Conservation (phyloP, 2,797 vertebrate genomes). For the Agapornis canus region DNA sequence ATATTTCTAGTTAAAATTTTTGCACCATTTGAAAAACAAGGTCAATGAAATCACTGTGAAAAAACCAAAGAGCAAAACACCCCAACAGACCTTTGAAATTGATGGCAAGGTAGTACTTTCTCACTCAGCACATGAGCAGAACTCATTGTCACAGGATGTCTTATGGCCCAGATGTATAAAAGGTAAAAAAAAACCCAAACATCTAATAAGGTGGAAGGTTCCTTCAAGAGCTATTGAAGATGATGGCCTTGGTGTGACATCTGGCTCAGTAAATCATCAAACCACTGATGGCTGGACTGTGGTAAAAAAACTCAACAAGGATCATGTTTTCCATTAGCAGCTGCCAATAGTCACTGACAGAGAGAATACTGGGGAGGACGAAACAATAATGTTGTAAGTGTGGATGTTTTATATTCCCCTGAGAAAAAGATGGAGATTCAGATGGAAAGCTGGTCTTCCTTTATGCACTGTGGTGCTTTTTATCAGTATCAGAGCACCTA, state of each 20-base stretch:
- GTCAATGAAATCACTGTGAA: background rate
- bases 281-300: background rate
- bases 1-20: background rate
- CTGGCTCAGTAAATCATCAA: background rate
- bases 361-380: background rate
- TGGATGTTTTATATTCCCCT: background rate
- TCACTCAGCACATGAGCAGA: background rate
- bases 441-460: background rate
- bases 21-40: background rate
- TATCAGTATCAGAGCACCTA: background rate
- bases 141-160: background rate
- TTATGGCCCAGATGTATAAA: background rate
- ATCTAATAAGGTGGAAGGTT: fast-evolving
- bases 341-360: background rate
- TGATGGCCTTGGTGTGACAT: background rate
- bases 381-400: fast-evolving
- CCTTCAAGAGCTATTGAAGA: background rate
- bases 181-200: fast-evolving
- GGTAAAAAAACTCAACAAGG: background rate
- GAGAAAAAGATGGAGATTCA: background rate
- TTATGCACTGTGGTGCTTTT: background rate
- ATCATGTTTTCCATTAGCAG: background rate
- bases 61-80: background rate
- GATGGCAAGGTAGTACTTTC: background rate
- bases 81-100: background rate